These are phyloP conservation scores for Semicossyphus pulcher DNA, from an alignment of 2,113 vertebrate species.

Conservation along the genomic window DNA sequence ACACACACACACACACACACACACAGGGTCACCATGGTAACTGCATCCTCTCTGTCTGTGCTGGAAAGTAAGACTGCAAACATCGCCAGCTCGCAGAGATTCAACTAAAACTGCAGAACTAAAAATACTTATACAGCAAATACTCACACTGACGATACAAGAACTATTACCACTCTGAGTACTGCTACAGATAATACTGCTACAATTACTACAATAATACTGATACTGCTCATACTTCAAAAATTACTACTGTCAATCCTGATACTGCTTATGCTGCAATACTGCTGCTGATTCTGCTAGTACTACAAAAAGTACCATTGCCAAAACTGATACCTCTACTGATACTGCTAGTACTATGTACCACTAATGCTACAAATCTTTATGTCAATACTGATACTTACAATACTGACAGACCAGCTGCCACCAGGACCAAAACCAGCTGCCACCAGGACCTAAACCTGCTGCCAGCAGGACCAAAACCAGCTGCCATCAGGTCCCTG, in stretches of 20 bases:
- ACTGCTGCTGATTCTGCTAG: too few species aligned
- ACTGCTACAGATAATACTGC: neutral
- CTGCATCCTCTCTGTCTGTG: conserved; percentile 61
- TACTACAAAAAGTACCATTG: too few species aligned
- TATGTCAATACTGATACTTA: too few species aligned
- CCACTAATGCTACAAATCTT: too few species aligned
- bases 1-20: conserved; percentile 44
- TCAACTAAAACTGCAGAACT: conserved; percentile 18
- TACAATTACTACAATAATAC: too few species aligned
- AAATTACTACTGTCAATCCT: neutral
- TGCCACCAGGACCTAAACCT: too few species aligned
- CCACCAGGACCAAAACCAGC: too few species aligned
- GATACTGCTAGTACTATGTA: too few species aligned
- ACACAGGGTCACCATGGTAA: conserved; percentile 66
- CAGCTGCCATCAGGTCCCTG: too few species aligned
- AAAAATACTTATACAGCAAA: neutral
- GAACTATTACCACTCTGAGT: neutral
- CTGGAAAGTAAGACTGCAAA: conserved; percentile 52
- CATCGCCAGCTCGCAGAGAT: conserved; percentile 5
- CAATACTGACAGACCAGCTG: too few species aligned
- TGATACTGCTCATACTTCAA: neutral
- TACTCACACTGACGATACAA: neutral
- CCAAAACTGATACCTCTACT: too few species aligned
- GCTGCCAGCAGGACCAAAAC: too few species aligned
- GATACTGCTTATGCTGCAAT: neutral